phyloP scores from a whole-genome alignment of 2,797 vertebrate genomes.

The Girardinus metallicus region DNA sequence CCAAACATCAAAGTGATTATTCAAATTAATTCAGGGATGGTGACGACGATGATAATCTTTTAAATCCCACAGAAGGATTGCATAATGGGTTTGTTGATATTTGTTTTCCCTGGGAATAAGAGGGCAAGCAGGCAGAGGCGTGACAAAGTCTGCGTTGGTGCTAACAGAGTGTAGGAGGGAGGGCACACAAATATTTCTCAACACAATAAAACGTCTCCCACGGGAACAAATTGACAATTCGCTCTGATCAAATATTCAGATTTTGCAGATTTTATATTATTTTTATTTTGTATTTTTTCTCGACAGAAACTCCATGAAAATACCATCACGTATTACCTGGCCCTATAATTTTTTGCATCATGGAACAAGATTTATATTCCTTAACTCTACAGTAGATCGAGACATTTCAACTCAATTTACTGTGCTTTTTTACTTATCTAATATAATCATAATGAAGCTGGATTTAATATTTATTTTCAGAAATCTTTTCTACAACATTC shows the following conservation, averaged over 20 bases:
- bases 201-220: slow-evolving; percentile 4
- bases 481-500: background rate
- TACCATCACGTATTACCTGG: background rate
- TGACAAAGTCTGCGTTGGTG: slow-evolving; percentile 32
- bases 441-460: background rate
- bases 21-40: slow-evolving; percentile 7
- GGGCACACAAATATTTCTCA: slow-evolving; percentile 33
- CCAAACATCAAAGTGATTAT: background rate
- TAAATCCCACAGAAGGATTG: slow-evolving; percentile 43
- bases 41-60: slow-evolving; percentile 30
- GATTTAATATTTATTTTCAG: background rate
- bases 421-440: background rate
- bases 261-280: background rate
- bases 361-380: background rate
- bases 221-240: background rate
- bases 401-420: background rate
- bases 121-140: slow-evolving; percentile 46
- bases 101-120: slow-evolving; percentile 47
- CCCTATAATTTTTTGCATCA: background rate
- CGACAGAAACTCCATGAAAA: background rate
- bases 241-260: background rate
- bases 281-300: background rate
- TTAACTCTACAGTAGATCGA: background rate
- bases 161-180: slow-evolving; percentile 57
- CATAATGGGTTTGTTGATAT: slow-evolving; percentile 56